Evolutionary conservation across 2,797 vertebrate species (phyloP).

Genomic region (Etheostoma perlongum): DNA sequence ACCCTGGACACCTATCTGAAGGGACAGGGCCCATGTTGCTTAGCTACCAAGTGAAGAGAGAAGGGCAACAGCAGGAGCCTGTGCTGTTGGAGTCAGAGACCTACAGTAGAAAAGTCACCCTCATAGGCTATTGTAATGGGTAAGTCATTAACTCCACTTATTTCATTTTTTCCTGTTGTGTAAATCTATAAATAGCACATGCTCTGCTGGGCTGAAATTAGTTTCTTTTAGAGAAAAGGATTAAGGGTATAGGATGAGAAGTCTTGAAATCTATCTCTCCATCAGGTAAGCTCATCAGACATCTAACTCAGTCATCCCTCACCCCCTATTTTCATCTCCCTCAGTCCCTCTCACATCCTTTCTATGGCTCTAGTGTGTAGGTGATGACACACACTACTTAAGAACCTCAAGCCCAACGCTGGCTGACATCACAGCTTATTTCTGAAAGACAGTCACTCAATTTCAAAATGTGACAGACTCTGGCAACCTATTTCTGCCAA

Average conservation of each 20-base stretch:
- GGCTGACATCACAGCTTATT: conserved; percentile 28
- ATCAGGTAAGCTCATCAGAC: conserved; percentile 34
- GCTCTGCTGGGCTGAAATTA: conserved; percentile 5
- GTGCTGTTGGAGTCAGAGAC: conserved; percentile 27
- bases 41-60: conserved; percentile 64
- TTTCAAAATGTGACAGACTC: conserved; percentile 7
- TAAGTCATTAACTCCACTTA: conserved; percentile 15
- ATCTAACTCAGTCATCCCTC: conserved; percentile 4
- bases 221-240: conserved; percentile 18
- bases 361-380: conserved; percentile 22
- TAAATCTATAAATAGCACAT: conserved; percentile 31
- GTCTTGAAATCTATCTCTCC: conserved; percentile 22
- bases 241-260: conserved; percentile 19
- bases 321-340: conserved; percentile 1
- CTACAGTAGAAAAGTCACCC: neutral
- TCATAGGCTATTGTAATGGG: conserved; percentile 3
- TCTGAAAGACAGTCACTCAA: conserved; percentile 28
- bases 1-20: conserved; percentile 55
- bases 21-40: conserved; percentile 64
- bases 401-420: conserved; percentile 2
- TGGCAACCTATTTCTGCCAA: conserved; percentile 5
- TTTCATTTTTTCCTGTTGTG: conserved; percentile 23
- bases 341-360: conserved; percentile 13
- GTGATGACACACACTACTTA: conserved; percentile 43
- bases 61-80: conserved; percentile 63